Conservation (phyloP, 2,797 vertebrate genomes). For the Acanthurus leucopareius region DNA sequence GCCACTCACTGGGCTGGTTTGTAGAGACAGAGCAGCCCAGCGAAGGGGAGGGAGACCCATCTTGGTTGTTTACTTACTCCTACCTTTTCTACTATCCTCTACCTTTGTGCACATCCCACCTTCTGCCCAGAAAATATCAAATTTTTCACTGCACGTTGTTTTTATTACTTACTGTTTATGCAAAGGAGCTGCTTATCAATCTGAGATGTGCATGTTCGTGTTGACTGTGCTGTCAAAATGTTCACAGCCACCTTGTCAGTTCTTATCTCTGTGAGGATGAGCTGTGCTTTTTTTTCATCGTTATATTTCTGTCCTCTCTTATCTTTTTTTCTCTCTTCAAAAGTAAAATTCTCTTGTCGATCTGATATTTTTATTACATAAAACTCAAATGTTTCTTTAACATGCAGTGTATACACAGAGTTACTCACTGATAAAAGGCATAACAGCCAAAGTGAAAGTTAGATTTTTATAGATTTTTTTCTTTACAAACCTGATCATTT, state of each 20-base stretch:
- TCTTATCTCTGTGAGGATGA: slow-evolving; percentile 8
- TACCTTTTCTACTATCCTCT: neutral
- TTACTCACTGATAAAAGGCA: neutral
- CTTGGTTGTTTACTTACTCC: slow-evolving; percentile 35
- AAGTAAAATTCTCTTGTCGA: neutral
- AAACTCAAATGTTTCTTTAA: neutral
- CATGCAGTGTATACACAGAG: neutral
- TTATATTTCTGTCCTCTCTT: slow-evolving; percentile 10
- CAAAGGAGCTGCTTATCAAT: neutral
- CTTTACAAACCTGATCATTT: neutral
- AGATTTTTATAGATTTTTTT: neutral
- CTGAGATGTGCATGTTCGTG: neutral
- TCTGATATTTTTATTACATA: neutral
- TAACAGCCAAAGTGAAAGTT: neutral
- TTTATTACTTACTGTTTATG: neutral
- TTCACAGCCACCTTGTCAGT: slow-evolving; percentile 25
- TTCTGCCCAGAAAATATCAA: neutral
- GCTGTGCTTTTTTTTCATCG: neutral
- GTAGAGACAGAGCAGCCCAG: slow-evolving; percentile 3
- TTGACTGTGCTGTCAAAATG: slow-evolving; percentile 6
- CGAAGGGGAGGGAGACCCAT: slow-evolving; percentile 1
- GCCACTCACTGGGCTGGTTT: slow-evolving; percentile 18
- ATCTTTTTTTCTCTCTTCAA: slow-evolving; percentile 14
- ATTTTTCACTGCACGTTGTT: neutral
- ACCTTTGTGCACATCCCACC: slow-evolving; percentile 10